These are phyloP conservation scores for Monoplex corrugatus DNA, from an alignment of 2,888 invertebrate species.

Conservation along the genomic window DNA sequence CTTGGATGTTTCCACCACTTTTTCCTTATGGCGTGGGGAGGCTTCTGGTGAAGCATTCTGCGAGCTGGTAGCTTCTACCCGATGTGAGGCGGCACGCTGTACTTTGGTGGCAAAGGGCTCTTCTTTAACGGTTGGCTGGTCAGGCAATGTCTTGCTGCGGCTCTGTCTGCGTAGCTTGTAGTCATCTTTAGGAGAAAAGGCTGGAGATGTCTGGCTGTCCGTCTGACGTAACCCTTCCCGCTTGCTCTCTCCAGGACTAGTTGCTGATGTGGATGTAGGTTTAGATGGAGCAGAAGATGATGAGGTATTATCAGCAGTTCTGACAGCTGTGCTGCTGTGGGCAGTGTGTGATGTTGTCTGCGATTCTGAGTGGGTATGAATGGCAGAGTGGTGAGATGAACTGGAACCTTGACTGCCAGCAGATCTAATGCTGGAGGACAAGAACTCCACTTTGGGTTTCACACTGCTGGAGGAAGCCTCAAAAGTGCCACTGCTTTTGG, in stretches of 20 bases:
- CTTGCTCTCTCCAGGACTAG: conserved; percentile 35
- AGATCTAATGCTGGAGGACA: background rate
- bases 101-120: conserved; percentile 59
- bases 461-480: background rate
- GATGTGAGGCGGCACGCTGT: conserved; percentile 60
- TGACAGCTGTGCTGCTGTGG: background rate
- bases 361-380: background rate
- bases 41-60: conserved; percentile 34
- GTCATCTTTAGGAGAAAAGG: conserved; percentile 70
- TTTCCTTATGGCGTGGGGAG: conserved; percentile 35
- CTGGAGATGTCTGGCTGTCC: conserved; percentile 28
- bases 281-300: no score
- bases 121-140: conserved; percentile 60
- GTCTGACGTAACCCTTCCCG: conserved; percentile 37
- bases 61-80: conserved; percentile 34
- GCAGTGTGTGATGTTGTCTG: background rate
- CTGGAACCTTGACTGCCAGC: background rate
- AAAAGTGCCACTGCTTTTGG: conserved; percentile 17
- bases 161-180: conserved; percentile 68
- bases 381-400: background rate
- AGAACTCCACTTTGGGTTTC: conserved; percentile 20
- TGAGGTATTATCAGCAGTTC: background rate
- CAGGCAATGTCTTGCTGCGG: conserved; percentile 74
- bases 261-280: background rate
- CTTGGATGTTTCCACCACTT: background rate